phyloP scores from a whole-genome alignment of 2,113 vertebrate species.

The Plecotus auritus region DNA sequence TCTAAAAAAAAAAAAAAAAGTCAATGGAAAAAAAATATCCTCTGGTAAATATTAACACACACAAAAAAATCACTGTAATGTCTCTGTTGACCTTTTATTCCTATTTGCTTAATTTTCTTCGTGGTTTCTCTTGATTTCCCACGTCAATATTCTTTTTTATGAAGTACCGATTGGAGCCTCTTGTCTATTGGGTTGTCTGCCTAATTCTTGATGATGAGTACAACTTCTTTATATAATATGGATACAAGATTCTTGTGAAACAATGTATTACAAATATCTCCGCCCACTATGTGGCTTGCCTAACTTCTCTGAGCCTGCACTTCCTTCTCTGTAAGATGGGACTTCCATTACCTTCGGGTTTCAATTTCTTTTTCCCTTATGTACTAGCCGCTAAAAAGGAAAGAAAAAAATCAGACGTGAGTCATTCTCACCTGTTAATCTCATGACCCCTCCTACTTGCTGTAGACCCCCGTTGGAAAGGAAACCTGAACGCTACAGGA shows the following conservation, averaged over 20 bases:
- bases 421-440: fast-evolving
- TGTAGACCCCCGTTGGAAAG: too few species aligned
- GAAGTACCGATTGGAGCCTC: neutral
- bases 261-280: neutral
- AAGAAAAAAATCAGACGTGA: neutral
- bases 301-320: neutral
- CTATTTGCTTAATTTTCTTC: neutral
- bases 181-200: neutral
- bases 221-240: neutral
- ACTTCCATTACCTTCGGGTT: neutral
- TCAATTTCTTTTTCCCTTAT: neutral
- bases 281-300: neutral
- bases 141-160: neutral
- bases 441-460: neutral
- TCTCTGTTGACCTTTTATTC: neutral
- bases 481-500: fast-evolving
- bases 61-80: neutral
- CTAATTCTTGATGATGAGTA: neutral
- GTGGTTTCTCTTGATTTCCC: neutral
- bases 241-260: neutral
- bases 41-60: too few species aligned
- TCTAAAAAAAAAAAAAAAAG: too few species aligned
- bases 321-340: neutral
- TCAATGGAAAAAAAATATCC: too few species aligned
- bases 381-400: neutral